These are phyloP conservation scores for Euplagia quadripunctaria DNA, from an alignment of 2,888 invertebrate species.

Conservation along the genomic window DNA sequence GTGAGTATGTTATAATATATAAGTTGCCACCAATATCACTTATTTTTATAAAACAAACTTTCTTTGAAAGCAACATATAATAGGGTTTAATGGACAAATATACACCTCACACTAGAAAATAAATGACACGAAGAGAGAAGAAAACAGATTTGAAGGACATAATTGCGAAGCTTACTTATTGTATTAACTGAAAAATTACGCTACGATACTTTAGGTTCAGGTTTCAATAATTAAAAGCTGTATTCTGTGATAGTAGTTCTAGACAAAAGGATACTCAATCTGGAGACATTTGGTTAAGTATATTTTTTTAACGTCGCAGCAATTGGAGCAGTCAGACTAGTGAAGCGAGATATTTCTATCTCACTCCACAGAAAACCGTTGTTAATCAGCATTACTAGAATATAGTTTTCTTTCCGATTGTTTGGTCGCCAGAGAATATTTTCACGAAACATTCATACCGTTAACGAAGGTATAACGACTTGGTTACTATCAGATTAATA, in stretches of 20 bases:
- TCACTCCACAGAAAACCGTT: not conserved
- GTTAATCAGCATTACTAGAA: not conserved
- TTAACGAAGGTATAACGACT: not conserved
- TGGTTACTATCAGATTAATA: not conserved
- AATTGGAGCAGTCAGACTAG: too few relatives aligned
- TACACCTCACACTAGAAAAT: not conserved
- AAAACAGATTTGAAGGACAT: not conserved
- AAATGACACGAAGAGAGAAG: not conserved
- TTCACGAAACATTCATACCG: not conserved
- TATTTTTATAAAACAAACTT: not conserved
- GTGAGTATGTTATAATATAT: slow-evolving; percentile 11
- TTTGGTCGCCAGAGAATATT: not conserved
- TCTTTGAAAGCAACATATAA: not conserved
- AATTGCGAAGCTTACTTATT: not conserved
- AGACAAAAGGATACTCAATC: not conserved
- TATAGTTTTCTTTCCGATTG: not conserved
- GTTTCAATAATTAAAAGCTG: too few relatives aligned
- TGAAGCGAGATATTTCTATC: too few relatives aligned
- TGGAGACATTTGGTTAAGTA: not conserved
- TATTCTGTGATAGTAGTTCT: too few relatives aligned
- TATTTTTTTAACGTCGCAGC: too few relatives aligned
- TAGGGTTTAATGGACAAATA: not conserved
- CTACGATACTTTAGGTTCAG: not conserved
- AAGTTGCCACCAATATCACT: slow-evolving; percentile 3
- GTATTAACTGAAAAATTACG: not conserved